Base-by-base conservation (phyloP, 2,113 vertebrate genomes). In the Haemorhous mexicanus region DNA sequence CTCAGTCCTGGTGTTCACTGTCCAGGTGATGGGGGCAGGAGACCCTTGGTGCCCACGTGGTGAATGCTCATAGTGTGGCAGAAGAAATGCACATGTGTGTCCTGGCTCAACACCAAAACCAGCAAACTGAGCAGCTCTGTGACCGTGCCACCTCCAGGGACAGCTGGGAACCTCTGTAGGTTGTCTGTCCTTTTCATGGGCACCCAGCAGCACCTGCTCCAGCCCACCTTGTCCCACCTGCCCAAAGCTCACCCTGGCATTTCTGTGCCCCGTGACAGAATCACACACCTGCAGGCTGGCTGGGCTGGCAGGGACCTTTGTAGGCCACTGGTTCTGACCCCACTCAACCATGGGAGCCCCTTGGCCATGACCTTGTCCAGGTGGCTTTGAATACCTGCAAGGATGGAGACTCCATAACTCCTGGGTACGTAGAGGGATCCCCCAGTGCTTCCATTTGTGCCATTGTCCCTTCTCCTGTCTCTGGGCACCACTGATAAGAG, bases 51-150 rank as follows among this genome's bases (percentile, higher is more conserved):
- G 39, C 49, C 58, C 53, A 6, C 4, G 3, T 1, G n/a, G 20
- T 23, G 56, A 35, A 17, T 32, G 79, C 23, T 61, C 7, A 4
- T 0, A 12, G 16, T 53, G 47, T 2, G 2, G 59, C 70, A 30
- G 8, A 20, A 75, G 14, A 61, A 67, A 62, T 0, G 0, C 62
- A 33, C 4, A 0, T 4, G 5, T 16, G 7, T 28, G 21, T 28
- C 66, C 76, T 79, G 39, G 24, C 33, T 47, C 16, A 32, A 21
- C 43, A 62, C 20, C 28, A 75, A 56, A 69, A 37, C 5, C 13
- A 17, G 46, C 41, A 49, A 43, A 83, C 1, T 8, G 66, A 86
- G 32, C 70, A 72, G 30, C n/a, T 74, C 75, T 62, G 76, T 1
- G 1, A 5, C 84, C 70, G 43, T 58, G 47, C 32, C 8, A 10